Evolutionary conservation across 2,113 vertebrate genomes (phyloP), one percentile per base, ranked within the genome.

Genomic region (Psilopsiagon aurifrons): DNA sequence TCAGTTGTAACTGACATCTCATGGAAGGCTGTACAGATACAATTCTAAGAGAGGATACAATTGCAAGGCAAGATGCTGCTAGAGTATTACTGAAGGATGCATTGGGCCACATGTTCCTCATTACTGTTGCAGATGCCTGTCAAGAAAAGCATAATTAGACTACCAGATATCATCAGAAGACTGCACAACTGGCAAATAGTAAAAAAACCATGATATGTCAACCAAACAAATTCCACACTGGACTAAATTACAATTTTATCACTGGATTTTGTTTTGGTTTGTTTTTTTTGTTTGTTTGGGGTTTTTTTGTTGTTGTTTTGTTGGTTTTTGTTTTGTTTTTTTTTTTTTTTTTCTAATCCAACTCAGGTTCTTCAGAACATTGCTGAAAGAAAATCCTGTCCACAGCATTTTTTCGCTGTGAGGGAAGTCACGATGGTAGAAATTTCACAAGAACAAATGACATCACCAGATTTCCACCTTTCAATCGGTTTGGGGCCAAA

Each of bases 391-490:
- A 88, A 89, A 10, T 68, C 76, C 69, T 86, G 31, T 43, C 75
- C 63, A 76, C 69, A 86, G 60, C 52, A 46, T 71, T 92, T 83
- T 78, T 55, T 78, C 35, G 49, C 57, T 59, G 51, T 22, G 41
- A 86, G 19, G n/a, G 55, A 94, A 44, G 68, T 92, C 88, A 82
- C 1, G 6, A 43, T 79, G 55, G 68, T 47, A 90, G 80, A 95
- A 90, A 68, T 94, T 93, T 94, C 95, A 94, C 73, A 95, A 90
- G 88, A 89, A 92, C 54, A 69, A 84, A 13, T 78, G 86, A 19
- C 68, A 88, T 81, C 71, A 92, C 46, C 88, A 82, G 17, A 69
- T 93, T 95, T 94, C 57, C 49, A 93, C 73, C 66, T 90, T 93
- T 94, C 69, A 87, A 4, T 62, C 86, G 86, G 41, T 79, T 87